Base-by-base conservation (phyloP, 2,797 vertebrate genomes). In the Esox masquinongy region DNA sequence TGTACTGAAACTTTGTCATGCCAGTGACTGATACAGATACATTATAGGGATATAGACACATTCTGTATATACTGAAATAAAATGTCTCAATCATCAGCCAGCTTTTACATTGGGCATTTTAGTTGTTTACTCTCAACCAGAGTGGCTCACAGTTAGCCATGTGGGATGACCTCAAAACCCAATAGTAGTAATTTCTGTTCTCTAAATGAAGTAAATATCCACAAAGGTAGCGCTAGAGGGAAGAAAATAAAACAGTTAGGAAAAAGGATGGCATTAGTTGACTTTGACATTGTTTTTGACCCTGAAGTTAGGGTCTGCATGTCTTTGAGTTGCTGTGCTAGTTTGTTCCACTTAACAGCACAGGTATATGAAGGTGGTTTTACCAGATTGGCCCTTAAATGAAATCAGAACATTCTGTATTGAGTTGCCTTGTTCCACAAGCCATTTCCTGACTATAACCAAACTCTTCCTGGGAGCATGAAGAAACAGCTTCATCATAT, bases 401-500 rank as follows among this genome's bases (percentile, higher is more conserved):
- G 24, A 11, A 61, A 61, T 24, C 7, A 61, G 22, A 7, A 68
- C 9, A 39, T 68, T 36, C 36, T 68, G 66, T 68, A 34, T 66
- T 31, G 63, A 68, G 36, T 39, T 39, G 2, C 17, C 17, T n/a
- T 68, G 66, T 68, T 7, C 3, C 19, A 11, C 3, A 71, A 71
- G 3, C 22, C 47, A 3, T 50, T 15, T 50, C 43, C 12, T 26
- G 5, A 22, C 14, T 16, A 39, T 39, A 39, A 39, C 36, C 36
- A 39, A 39, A 39, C 36, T 8, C 43, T 51, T 31, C 47, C 53
- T 8, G n/a, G 19, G 14, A 1, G 24, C 15, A 8, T 50, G 70
- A 50, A 66, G 68, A 36, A 77, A 67, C 49, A 47, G n/a, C n/a
- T 51, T 75, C 15, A 76, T 26, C 67, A 22, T 68, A 77, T 74